Percentiles rank a stretch among this genome's conserved stretches.
phyloP scores from a whole-genome alignment of 2,888 invertebrate species.

The Protophormia terraenovae region DNA sequence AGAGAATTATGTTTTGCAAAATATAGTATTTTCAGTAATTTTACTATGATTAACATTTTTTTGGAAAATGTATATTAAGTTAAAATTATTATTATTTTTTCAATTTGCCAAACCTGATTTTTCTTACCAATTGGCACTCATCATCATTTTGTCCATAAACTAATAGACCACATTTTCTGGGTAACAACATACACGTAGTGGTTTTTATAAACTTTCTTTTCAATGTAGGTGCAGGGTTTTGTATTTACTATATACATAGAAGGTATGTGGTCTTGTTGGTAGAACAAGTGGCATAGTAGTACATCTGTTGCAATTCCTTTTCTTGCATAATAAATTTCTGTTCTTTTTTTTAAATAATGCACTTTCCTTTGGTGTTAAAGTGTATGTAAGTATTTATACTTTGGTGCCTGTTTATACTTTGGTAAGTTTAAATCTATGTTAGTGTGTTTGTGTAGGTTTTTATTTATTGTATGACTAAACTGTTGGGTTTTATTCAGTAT shows the following conservation, averaged over 20 bases:
- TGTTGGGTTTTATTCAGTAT: constrained; percentile 10
- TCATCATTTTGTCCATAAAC: not conserved
- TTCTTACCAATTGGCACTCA: too few relatives aligned
- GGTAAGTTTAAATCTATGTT: not conserved
- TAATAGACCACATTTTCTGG: not conserved
- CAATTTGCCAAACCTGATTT: too few relatives aligned
- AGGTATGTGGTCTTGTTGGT: not conserved
- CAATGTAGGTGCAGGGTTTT: not conserved
- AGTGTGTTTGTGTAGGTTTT: not conserved
- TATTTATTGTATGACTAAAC: constrained; percentile 29
- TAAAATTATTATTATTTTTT: too few relatives aligned
- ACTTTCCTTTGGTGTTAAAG: not conserved
- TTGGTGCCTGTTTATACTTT: not conserved
- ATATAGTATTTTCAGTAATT: too few relatives aligned
- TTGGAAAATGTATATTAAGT: too few relatives aligned
- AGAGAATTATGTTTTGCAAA: too few relatives aligned
- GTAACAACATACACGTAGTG: not conserved
- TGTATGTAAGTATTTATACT: not conserved
- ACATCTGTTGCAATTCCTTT: constrained; percentile 49
- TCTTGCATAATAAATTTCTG: constrained; percentile 36
- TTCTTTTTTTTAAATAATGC: not conserved
- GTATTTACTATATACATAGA: not conserved
- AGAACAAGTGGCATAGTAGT: not conserved
- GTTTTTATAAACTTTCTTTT: not conserved
- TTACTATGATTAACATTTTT: too few relatives aligned